These are phyloP conservation scores for Diarsia rubi DNA, from an alignment of 2,888 invertebrate species.

Conservation along the genomic window DNA sequence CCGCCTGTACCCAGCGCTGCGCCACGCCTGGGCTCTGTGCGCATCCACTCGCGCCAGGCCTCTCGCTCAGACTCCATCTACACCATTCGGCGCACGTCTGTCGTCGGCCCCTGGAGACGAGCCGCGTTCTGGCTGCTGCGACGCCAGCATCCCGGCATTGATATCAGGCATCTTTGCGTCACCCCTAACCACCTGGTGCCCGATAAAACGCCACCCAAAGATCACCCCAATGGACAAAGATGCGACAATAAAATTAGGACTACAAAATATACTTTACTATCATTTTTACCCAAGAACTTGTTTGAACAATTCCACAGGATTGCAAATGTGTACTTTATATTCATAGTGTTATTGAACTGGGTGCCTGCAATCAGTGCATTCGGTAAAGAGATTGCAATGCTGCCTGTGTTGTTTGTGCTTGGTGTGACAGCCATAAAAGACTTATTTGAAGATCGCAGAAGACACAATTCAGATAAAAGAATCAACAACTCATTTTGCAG, in stretches of 20 bases:
- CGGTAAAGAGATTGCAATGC: conserved; percentile 98
- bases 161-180: conserved; percentile 93
- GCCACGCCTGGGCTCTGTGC: conserved; percentile 87
- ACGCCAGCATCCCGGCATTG: conserved; percentile 92
- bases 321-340: conserved; percentile 99
- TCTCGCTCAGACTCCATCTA: conserved; percentile 97
- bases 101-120: conserved; percentile 94
- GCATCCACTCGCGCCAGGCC: conserved; percentile 95
- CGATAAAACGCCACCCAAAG: conserved; percentile 94
- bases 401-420: conserved; percentile 98
- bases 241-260: conserved; percentile 97
- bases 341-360: conserved; percentile 99
- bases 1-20: conserved; percentile 84
- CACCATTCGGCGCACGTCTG: conserved; percentile 94
- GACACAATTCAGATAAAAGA: conserved; percentile 97
- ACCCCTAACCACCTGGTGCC: conserved; percentile 97
- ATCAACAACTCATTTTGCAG: conserved; percentile 98
- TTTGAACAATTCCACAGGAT: conserved; percentile 99
- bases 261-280: conserved; percentile 98
- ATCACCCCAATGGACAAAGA: conserved; percentile 96
- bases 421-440: conserved; percentile 98
- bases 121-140: conserved; percentile 92
- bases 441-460: conserved; percentile 97
- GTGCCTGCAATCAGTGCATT: conserved; percentile 98
- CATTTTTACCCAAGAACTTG: conserved; percentile 98